A percentile compares a stretch with the other conserved stretches of the same genome.
These are phyloP conservation scores for Dastarcus helophoroides DNA, from an alignment of 2,888 invertebrate genomes.

Conservation along the genomic window DNA sequence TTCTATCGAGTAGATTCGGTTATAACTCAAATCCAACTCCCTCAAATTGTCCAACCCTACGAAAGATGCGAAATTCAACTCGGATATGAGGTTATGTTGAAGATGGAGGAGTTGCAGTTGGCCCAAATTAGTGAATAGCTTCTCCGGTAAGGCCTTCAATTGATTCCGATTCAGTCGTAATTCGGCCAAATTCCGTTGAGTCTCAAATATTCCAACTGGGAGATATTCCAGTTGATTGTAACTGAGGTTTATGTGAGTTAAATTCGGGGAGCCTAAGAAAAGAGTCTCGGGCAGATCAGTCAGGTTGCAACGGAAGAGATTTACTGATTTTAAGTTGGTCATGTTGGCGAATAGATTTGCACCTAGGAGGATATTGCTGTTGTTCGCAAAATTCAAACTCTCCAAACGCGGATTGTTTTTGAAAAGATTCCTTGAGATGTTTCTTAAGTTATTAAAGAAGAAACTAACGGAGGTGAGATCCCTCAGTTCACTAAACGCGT, in stretches of 20 bases:
- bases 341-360: slow-evolving; percentile 40
- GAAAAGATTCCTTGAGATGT: slow-evolving; percentile 48
- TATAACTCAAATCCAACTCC: slow-evolving; percentile 51
- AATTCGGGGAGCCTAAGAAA: slow-evolving; percentile 46
- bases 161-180: slow-evolving; percentile 13
- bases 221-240: slow-evolving; percentile 41
- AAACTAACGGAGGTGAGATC: slow-evolving; percentile 19
- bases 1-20: slow-evolving; percentile 45
- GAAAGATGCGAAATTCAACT: slow-evolving; percentile 49
- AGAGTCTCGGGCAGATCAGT: slow-evolving; percentile 47
- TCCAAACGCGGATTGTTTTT: slow-evolving; percentile 46
- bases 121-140: slow-evolving; percentile 50
- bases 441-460: slow-evolving; percentile 33
- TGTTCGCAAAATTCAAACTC: slow-evolving; percentile 42
- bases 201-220: slow-evolving; percentile 46
- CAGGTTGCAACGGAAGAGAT: slow-evolving; percentile 32
- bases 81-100: slow-evolving; percentile 49
- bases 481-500: slow-evolving; percentile 40
- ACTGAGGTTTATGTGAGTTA: slow-evolving; percentile 50
- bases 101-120: slow-evolving; percentile 53
- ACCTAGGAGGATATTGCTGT: slow-evolving; percentile 15
- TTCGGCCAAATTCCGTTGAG: slow-evolving; percentile 44
- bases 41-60: slow-evolving; percentile 43
- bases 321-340: slow-evolving; percentile 28
- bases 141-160: slow-evolving; percentile 40